Evolutionary conservation across 2,888 invertebrate species (phyloP).

Genomic region (Horisme vitalbata): DNA sequence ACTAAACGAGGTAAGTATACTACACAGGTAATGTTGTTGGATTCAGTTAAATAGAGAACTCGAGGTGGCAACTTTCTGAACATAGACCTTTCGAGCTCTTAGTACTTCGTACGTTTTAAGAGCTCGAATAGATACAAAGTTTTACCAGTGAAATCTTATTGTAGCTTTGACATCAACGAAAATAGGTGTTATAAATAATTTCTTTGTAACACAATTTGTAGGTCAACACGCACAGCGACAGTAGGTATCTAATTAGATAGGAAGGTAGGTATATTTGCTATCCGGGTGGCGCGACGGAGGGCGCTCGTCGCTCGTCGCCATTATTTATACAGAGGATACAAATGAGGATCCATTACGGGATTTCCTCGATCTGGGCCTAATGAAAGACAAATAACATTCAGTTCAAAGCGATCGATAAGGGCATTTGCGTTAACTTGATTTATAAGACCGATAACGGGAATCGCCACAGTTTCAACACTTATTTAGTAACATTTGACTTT

Average conservation of each 20-base stretch:
- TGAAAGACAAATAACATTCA: slow-evolving; percentile 73
- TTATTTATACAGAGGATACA: slow-evolving; percentile 73
- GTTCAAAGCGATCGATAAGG: slow-evolving; percentile 68
- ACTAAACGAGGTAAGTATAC: slow-evolving; percentile 17
- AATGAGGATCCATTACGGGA: slow-evolving; percentile 74
- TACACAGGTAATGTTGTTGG: slow-evolving; percentile 12
- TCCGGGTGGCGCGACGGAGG: slow-evolving; percentile 51
- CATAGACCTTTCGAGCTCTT: slow-evolving; percentile 5
- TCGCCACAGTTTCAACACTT: slow-evolving; percentile 12
- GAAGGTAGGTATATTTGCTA: slow-evolving; percentile 50
- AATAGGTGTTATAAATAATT: too few species aligned
- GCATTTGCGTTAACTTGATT: slow-evolving; percentile 63
- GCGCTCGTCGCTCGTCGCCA: slow-evolving; percentile 55
- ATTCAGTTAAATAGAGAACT: slow-evolving; percentile 16
- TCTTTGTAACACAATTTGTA: slow-evolving; percentile 15
- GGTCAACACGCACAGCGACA: slow-evolving; percentile 43
- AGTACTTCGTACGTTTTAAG: too few species aligned
- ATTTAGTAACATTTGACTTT: slow-evolving; percentile 29
- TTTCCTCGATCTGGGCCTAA: slow-evolving; percentile 72
- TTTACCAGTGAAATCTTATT: background rate
- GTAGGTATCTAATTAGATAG: slow-evolving; percentile 55
- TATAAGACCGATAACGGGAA: slow-evolving; percentile 25
- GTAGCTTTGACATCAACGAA: background rate
- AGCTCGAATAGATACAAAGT: slow-evolving; percentile 1
- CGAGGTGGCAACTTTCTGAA: slow-evolving; percentile 16